phyloP scores from a whole-genome alignment of 2,888 invertebrate species.

The Diachrysia chrysitis region DNA sequence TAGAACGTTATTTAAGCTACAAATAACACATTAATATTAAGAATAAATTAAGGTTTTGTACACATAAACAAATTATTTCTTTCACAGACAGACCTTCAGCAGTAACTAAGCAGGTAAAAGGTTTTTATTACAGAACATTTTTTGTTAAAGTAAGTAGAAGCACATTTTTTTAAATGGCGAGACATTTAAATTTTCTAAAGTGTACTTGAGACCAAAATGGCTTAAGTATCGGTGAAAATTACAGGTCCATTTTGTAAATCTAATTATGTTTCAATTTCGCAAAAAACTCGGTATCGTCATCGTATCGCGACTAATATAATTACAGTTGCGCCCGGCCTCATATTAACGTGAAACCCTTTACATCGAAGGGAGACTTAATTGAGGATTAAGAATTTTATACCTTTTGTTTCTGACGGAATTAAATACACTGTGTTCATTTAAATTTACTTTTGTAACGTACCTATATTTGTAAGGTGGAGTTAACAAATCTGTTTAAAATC shows the following conservation, averaged over 20 bases:
- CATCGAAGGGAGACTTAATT: slow-evolving; percentile 42
- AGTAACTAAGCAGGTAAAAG: not conserved
- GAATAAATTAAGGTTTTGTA: no score
- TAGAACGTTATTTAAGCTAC: not conserved
- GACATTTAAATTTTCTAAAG: not conserved
- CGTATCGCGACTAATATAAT: slow-evolving; percentile 22
- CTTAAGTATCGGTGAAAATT: not conserved
- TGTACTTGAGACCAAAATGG: not conserved
- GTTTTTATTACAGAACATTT: not conserved
- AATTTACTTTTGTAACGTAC: slow-evolving; percentile 2
- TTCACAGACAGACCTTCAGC: not conserved
- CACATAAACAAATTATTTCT: no score
- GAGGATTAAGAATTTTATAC: slow-evolving; percentile 41
- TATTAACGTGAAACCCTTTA: slow-evolving; percentile 38
- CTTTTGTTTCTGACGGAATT: slow-evolving; percentile 22
- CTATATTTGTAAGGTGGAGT: not conserved
- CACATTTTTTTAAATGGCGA: not conserved
- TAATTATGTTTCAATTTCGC: slow-evolving; percentile 6
- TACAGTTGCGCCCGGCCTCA: slow-evolving; percentile 16
- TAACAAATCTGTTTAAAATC: not conserved
- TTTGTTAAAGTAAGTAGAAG: not conserved
- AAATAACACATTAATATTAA: not conserved
- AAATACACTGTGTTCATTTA: slow-evolving; percentile 5
- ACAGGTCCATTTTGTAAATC: not conserved
- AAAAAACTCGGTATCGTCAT: slow-evolving; percentile 2